Evolutionary conservation across 1,140 invertebrate species (phyloP), one percentile per base, ranked within the genome.

Genomic region (Scaptomyza hsui): DNA sequence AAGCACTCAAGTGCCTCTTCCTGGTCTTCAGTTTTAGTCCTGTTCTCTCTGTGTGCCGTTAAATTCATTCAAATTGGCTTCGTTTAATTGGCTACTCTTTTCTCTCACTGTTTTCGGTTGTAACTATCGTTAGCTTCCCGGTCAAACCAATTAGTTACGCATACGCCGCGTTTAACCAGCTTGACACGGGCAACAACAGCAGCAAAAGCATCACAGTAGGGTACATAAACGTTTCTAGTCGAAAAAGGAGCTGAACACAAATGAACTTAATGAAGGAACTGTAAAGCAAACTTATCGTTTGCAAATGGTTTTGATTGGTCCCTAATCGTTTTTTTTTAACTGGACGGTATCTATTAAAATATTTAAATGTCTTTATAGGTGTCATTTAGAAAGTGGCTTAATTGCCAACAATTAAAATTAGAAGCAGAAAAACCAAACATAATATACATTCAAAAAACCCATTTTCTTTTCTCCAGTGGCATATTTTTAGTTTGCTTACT

Each of bases 91-190:
- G 35, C 61, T 37, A 35, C 52, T 47, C 7, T 49, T 1, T 35
- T 1, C 61, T 26, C 12, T 15, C 29, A 13, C 18, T 48, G 49
- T 32, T 39, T 13, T 9, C 24, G 41, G 42, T 35, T 26, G 44
- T 62, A 53, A 47, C 44, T 39, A 32, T 51, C 56, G 53, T 64
- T 69, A 68, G 60, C 41, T 71, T 41, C 16, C 45, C 48, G 73
- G 63, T 69, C 63, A 76, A 76, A 69, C 64, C 71, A 75, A 75
- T 73, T 75, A 75, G 73, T 75, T 75, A 69, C 69, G 69, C 69
- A 67, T 67, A 65, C 62, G 62, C 62, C 47, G 62, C 39, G 69
- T 49, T 62, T 72, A 72, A 65, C 62, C 62, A 39, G 61, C 62
- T 52, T 41, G 39, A 47, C 61, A 67, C 52, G 29, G 42, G 2